These are phyloP conservation scores for Oryzias sinensis DNA, from an alignment of 2,797 vertebrate genomes.

Conservation along the genomic window DNA sequence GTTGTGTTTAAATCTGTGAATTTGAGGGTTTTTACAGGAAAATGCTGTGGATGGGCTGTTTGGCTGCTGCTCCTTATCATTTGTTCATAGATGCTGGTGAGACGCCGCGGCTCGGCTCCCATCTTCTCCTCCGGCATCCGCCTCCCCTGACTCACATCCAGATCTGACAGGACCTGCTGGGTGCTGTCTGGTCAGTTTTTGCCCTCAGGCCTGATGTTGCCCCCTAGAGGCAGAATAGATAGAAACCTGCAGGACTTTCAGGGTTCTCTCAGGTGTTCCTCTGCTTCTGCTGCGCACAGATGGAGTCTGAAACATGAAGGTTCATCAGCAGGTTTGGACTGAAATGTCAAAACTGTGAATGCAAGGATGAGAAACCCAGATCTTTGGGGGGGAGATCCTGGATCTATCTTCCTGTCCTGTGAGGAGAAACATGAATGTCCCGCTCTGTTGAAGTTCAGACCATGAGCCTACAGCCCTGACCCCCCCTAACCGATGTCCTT, in stretches of 20 bases:
- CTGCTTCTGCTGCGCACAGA: no score
- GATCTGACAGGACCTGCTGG: not conserved
- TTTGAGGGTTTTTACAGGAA: no score
- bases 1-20: no score
- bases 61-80: constrained; percentile 7
- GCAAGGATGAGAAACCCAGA: not conserved
- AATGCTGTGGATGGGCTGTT: not conserved
- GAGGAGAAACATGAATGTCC: no score
- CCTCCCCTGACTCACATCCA: not conserved
- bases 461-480: no score
- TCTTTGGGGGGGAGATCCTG: no score
- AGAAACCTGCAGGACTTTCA: not conserved
- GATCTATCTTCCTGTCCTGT: no score
- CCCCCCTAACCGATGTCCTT: no score
- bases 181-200: constrained; percentile 7
- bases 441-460: no score
- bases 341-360: constrained; percentile 5
- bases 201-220: constrained; percentile 1
- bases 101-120: constrained; percentile 10
- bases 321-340: constrained; percentile 19
- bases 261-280: not conserved
- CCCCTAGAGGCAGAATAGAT: constrained; percentile 8
- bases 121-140: constrained; percentile 8
- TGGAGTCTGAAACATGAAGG: constrained; percentile 9
- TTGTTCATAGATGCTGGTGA: not conserved